Percentiles rank a stretch among this genome's conserved stretches.
These are phyloP conservation scores for Gambelia wislizenii DNA, from an alignment of 2,797 vertebrate species.

Conservation along the genomic window DNA sequence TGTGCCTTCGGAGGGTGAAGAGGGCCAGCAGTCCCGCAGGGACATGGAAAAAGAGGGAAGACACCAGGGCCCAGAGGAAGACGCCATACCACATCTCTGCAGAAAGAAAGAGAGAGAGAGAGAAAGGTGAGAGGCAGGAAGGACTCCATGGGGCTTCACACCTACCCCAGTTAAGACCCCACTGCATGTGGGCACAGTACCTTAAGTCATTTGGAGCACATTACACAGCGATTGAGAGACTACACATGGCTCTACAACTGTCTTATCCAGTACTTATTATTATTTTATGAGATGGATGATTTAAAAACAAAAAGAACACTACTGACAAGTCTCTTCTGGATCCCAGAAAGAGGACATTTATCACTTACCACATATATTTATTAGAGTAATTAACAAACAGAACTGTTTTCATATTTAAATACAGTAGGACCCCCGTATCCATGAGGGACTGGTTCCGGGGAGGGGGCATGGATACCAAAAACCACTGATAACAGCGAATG, in stretches of 20 bases:
- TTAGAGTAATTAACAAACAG: no score
- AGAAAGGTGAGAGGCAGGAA: background rate
- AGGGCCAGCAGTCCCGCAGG: conserved; percentile 91
- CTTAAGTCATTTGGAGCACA: background rate
- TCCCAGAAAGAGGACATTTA: no score
- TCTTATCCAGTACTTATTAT: no score
- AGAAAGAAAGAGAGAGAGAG: background rate
- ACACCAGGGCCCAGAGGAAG: conserved; percentile 94
- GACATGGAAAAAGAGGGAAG: conserved; percentile 92
- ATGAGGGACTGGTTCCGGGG: no score
- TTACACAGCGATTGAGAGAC: background rate
- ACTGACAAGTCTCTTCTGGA: no score
- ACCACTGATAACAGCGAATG: no score
- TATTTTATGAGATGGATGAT: no score
- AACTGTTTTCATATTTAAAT: no score
- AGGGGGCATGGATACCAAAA: no score
- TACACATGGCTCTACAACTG: background rate
- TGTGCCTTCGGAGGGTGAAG: conserved; percentile 91
- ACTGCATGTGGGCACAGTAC: background rate
- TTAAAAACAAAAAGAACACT: no score
- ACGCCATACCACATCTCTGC: conserved; percentile 99
- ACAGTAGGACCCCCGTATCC: no score
- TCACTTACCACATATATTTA: no score
- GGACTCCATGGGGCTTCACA: background rate
- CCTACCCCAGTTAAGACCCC: background rate